Base-by-base conservation (phyloP, 1,140 invertebrate genomes). In the Drosophila persimilis region DNA sequence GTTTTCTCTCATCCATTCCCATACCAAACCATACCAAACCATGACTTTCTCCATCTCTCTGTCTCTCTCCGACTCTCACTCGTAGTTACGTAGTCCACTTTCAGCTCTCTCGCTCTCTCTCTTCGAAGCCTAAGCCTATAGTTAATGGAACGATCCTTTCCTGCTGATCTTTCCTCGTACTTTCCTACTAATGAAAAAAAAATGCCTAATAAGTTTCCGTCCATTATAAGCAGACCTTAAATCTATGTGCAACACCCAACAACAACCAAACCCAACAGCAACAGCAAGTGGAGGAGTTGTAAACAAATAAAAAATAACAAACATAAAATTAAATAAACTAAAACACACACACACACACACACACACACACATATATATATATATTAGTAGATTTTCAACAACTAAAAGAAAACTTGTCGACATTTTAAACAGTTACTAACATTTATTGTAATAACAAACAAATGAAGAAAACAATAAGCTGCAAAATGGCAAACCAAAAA, bases 191-290 rank as follows among this genome's bases (percentile, higher is more conserved):
- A 50, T 76, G 60, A 66, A 89, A 20, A 60, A 86, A 89, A 60
- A 86, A 89, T 88, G 83, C 89, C 88, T 89, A 84, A 91, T 90
- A 90, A 90, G 85, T 91, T 90, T 91, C 90, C 90, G 90, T 91
- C 90, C 90, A 91, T 91, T 91, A 91, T 91, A 91, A 91, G 77
- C 90, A 91, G 90, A 91, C 90, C 90, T 91, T 91, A 91, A 91
- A 90, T 90, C 80, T 90, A 90, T 90, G 75, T 90, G 77, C 73
- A 89, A 81, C 80, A 65, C 67, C 78, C 60, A 46, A 51, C 35
- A 55, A 59, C 44, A 43, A 45, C 17, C 71, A 54, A 53, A 2
- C 31, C 52, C 35, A 24, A 20, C 22, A 45, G 24, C 55, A 58
- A 58, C 58, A 70, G 54, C 54, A 64, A 56, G 61, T 77, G 64